These are phyloP conservation scores for Nymphicus hollandicus DNA, from an alignment of 2,113 vertebrate species.

Conservation along the genomic window DNA sequence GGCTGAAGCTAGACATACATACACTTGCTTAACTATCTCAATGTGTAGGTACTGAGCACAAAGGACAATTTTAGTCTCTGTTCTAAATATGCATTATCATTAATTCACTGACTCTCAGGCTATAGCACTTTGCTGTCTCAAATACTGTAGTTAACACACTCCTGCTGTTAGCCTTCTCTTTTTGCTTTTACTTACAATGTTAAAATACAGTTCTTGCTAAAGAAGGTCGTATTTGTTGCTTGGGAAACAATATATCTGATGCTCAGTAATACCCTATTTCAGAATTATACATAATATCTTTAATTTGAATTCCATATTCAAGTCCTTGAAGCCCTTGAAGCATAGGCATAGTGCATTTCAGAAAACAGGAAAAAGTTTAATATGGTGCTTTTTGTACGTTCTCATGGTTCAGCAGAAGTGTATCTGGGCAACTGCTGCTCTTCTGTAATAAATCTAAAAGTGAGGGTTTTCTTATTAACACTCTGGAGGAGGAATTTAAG, in stretches of 20 bases:
- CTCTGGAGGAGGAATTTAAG: conserved; percentile 4
- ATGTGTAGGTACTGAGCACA: neutral
- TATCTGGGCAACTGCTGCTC: neutral
- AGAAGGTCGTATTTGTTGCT: neutral
- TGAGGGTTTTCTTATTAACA: neutral
- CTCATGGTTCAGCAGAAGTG: neutral
- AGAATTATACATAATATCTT: neutral
- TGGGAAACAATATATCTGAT: neutral
- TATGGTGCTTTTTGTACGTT: neutral
- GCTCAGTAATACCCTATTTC: neutral
- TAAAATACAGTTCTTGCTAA: neutral
- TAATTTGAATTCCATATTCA: neutral
- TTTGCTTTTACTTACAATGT: neutral
- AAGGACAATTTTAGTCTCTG: neutral
- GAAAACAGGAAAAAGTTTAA: neutral
- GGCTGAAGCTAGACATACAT: neutral
- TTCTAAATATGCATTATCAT: neutral
- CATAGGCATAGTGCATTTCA: neutral
- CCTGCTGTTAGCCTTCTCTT: neutral
- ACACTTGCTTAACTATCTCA: neutral
- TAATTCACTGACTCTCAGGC: neutral
- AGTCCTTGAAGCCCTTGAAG: neutral
- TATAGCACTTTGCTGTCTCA: neutral
- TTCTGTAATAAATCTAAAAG: neutral
- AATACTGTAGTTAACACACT: neutral